Evolutionary conservation across 2,113 vertebrate genomes (phyloP).

Genomic region (Numida meleagris): DNA sequence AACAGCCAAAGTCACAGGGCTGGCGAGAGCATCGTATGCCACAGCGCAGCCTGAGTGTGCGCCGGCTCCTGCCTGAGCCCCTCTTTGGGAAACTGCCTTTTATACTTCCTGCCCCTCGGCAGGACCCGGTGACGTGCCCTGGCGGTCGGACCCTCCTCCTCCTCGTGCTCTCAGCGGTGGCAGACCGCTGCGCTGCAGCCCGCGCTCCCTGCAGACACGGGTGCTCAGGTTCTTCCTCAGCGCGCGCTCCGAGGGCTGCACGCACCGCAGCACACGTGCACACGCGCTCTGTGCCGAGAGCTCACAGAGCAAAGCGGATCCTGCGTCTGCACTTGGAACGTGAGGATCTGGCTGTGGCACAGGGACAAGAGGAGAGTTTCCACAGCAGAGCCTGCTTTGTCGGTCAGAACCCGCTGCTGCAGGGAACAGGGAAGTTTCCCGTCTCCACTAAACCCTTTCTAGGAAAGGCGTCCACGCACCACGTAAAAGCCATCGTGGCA

Average conservation of each 20-base stretch:
- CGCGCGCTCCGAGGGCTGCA: fast-evolving
- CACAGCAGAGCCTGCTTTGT: background rate
- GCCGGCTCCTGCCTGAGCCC: background rate
- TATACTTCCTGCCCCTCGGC: slow-evolving; percentile 28
- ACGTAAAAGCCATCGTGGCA: too few species aligned
- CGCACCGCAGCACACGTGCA: too few species aligned
- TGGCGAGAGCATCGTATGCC: background rate
- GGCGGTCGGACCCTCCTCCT: background rate
- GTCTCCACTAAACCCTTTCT: fast-evolving
- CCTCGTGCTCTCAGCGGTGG: fast-evolving
- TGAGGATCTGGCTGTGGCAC: background rate
- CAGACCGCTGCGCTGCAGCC: background rate
- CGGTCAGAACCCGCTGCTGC: background rate
- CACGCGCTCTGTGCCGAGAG: fast-evolving
- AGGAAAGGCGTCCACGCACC: background rate
- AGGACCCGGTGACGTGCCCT: background rate
- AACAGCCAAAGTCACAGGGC: background rate
- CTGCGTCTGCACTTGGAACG: background rate
- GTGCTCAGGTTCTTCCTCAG: background rate
- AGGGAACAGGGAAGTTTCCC: background rate
- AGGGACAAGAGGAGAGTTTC: background rate
- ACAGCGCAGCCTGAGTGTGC: background rate
- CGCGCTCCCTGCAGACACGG: fast-evolving
- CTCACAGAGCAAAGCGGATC: fast-evolving
- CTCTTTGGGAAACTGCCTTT: slow-evolving; percentile 17